phyloP scores from a whole-genome alignment of 1,140 invertebrate species.

The Drosophila suzukii region DNA sequence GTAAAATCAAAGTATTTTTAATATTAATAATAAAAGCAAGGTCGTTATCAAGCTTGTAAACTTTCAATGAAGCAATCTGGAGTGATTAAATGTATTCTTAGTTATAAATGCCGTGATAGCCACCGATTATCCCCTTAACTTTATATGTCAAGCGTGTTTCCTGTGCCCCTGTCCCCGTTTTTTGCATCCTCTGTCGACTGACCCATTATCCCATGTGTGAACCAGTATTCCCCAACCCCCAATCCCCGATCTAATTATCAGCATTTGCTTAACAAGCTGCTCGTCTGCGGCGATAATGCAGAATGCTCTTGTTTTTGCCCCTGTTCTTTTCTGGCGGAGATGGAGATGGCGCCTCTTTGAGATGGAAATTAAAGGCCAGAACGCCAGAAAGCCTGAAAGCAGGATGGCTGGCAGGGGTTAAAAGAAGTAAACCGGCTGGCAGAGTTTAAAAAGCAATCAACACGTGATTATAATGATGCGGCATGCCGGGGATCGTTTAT shows the following conservation, averaged over 20 bases:
- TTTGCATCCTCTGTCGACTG: constrained; percentile 1
- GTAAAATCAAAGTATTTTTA: background rate
- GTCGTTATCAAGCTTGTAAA: background rate
- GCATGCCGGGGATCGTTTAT: constrained; percentile 45
- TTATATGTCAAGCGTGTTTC: constrained; percentile 47
- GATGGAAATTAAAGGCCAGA: constrained; percentile 57
- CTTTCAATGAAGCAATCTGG: background rate
- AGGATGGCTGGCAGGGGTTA: constrained; percentile 5
- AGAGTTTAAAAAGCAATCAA: constrained; percentile 82
- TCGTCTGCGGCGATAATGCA: constrained; percentile 45
- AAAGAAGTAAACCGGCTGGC: constrained; percentile 14
- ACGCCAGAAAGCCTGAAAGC: constrained; percentile 1
- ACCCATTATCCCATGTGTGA: constrained; percentile 48
- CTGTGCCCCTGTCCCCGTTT: background rate
- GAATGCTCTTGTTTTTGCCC: constrained; percentile 47
- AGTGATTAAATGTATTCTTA: constrained; percentile 27
- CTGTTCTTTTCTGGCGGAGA: constrained; percentile 2
- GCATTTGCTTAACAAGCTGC: constrained; percentile 58
- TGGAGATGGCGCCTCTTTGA: constrained; percentile 35
- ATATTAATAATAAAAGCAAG: background rate
- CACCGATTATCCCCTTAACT: constrained; percentile 21
- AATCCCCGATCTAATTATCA: constrained; percentile 46
- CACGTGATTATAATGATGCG: constrained; percentile 82
- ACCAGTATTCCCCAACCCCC: constrained; percentile 23
- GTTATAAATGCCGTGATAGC: constrained; percentile 10